Evolutionary conservation across 2,797 vertebrate genomes (phyloP).

Genomic region (Pseudopleuronectes americanus): DNA sequence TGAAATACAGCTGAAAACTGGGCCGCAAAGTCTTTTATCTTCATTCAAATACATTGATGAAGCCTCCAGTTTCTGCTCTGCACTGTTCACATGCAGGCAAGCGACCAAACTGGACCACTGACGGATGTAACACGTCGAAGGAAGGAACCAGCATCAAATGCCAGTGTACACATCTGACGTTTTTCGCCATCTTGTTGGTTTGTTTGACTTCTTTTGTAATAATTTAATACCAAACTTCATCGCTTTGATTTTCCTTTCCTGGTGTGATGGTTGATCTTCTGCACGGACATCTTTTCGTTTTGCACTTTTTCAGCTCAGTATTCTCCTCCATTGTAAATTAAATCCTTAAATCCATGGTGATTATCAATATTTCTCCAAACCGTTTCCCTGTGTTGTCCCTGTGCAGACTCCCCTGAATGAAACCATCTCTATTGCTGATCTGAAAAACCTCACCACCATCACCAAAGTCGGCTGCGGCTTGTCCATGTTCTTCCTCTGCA

Average conservation of each 20-base stretch:
- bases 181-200: constrained; percentile 81
- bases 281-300: too few relatives aligned
- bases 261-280: neutral
- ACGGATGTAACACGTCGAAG: constrained; percentile 60
- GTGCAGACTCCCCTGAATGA: constrained; percentile 53
- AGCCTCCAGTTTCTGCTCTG: neutral
- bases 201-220: neutral
- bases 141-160: constrained; percentile 34
- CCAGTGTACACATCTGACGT: constrained; percentile 78
- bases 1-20: too few relatives aligned
- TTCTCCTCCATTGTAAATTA: too few relatives aligned
- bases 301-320: too few relatives aligned
- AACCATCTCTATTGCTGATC: constrained; percentile 50
- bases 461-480: constrained; percentile 78
- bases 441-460: constrained; percentile 74
- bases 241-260: neutral
- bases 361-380: too few relatives aligned
- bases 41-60: neutral
- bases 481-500: constrained; percentile 78
- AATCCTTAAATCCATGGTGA: too few relatives aligned
- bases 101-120: constrained; percentile 66
- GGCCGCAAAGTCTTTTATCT: neutral
- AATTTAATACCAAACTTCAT: neutral
- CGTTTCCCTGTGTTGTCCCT: too few relatives aligned
- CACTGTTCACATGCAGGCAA: constrained; percentile 70